phyloP scores from a whole-genome alignment of 1,140 invertebrate genomes.

The Cylas formicarius region DNA sequence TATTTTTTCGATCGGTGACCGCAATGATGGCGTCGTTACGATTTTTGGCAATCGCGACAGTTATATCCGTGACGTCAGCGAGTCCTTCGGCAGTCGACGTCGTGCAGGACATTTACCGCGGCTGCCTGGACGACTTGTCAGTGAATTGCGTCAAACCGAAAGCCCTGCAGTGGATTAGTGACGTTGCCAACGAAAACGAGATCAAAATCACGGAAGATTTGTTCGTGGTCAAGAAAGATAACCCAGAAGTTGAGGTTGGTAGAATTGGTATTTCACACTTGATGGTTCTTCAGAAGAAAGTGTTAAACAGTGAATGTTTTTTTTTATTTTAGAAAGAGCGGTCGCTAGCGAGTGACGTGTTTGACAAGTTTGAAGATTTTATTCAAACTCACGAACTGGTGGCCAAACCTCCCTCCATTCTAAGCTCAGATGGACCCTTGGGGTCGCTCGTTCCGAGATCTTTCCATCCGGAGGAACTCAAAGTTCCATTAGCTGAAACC shows the following conservation, averaged over 20 bases:
- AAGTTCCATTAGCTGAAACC: slow-evolving; percentile 54
- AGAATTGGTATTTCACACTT: slow-evolving; percentile 11
- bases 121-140: slow-evolving; percentile 57
- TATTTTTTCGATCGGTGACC: slow-evolving; percentile 18
- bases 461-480: slow-evolving; percentile 58
- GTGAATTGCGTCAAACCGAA: slow-evolving; percentile 67
- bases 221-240: slow-evolving; percentile 56
- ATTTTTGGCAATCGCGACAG: slow-evolving; percentile 20
- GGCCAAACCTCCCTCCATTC: slow-evolving; percentile 55
- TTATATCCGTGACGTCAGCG: slow-evolving; percentile 17
- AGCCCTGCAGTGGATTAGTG: slow-evolving; percentile 62
- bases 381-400: slow-evolving; percentile 55
- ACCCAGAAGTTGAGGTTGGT: slow-evolving; percentile 38
- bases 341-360: slow-evolving; percentile 40
- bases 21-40: slow-evolving; percentile 23
- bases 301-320: neutral
- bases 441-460: slow-evolving; percentile 58
- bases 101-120: slow-evolving; percentile 53
- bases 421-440: slow-evolving; percentile 48
- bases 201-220: slow-evolving; percentile 67
- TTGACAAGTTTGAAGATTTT: slow-evolving; percentile 59
- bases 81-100: slow-evolving; percentile 49
- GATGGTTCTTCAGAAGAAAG: neutral
- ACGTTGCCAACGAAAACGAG: slow-evolving; percentile 56
- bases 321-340: slow-evolving; percentile 31